phyloP scores from a whole-genome alignment of 2,888 invertebrate genomes.

The Agrilus cyanescens region DNA sequence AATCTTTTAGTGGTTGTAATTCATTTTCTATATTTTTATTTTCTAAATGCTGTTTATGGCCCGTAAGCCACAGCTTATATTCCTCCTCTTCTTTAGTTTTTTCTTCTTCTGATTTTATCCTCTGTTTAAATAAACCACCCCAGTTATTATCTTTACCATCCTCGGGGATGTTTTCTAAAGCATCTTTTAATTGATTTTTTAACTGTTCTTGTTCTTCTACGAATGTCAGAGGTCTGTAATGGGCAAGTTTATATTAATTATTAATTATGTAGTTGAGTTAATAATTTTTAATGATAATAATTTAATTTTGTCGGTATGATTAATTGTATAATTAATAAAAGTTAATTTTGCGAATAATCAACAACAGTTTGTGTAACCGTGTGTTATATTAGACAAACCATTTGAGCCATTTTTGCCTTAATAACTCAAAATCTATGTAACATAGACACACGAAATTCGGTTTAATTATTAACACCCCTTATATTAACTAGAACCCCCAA shows the following conservation, averaged over 20 bases:
- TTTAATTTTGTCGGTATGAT: no score
- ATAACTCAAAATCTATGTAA: no score
- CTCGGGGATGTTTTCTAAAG: conserved; percentile 34
- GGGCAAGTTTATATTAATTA: conserved; percentile 10
- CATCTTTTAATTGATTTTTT: conserved; percentile 50
- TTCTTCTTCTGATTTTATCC: conserved; percentile 42
- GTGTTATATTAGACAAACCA: no score
- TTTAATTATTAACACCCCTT: no score
- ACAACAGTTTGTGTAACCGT: no score
- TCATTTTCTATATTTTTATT: conserved; percentile 48
- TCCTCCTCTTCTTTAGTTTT: conserved; percentile 43
- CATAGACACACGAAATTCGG: no score
- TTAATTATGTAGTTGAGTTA: conserved; percentile 11
- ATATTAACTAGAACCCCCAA: no score
- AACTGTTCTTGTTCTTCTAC: conserved; percentile 55
- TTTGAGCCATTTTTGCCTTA: no score
- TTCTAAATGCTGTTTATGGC: conserved; percentile 50
- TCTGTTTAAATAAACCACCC: conserved; percentile 43
- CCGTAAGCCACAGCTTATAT: conserved; percentile 71
- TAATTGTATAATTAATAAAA: no score
- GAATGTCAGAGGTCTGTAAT: conserved; percentile 41
- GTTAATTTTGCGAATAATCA: no score
- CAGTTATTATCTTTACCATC: conserved; percentile 44
- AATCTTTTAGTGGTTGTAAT: conserved; percentile 64
- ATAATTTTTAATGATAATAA: not conserved